phyloP scores from a whole-genome alignment of 2,888 invertebrate genomes.

The Hydrotaea cyrtoneurina region DNA sequence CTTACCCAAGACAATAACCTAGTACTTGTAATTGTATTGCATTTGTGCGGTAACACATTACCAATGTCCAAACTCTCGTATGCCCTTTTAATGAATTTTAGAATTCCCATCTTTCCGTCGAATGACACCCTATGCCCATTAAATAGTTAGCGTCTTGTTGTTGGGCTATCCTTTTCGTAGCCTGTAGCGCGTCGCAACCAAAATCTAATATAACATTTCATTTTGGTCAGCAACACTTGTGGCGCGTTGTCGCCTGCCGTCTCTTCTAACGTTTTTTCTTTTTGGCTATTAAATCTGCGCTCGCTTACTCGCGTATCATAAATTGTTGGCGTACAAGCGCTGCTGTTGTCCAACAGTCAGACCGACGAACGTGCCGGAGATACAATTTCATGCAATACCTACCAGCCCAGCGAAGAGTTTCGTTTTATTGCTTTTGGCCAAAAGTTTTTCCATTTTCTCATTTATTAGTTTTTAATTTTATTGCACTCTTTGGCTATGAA shows the following conservation, averaged over 20 bases:
- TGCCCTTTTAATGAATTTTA: no score
- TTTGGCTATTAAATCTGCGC: conserved; percentile 14
- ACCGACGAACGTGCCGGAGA: background rate
- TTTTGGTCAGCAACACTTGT: conserved; percentile 20
- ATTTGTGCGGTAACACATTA: no score
- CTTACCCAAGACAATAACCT: no score
- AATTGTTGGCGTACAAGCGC: background rate
- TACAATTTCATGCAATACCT: conserved; percentile 1
- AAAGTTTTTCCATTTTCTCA: conserved; percentile 48
- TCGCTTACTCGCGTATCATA: background rate
- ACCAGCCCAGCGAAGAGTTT: background rate
- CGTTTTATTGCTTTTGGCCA: conserved; percentile 38
- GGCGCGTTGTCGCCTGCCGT: background rate
- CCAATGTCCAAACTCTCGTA: no score
- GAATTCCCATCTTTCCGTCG: no score
- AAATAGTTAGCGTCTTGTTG: no score
- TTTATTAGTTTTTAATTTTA: conserved; percentile 59
- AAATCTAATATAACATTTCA: conserved; percentile 33
- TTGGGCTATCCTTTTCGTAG: background rate
- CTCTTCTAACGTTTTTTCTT: background rate
- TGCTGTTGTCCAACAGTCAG: background rate
- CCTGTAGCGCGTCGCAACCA: conserved; percentile 8
- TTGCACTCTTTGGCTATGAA: conserved; percentile 45
- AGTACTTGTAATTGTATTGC: no score
- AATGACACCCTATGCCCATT: no score